Base-by-base conservation (phyloP, 2,888 invertebrate species). In the Bugula neritina region DNA sequence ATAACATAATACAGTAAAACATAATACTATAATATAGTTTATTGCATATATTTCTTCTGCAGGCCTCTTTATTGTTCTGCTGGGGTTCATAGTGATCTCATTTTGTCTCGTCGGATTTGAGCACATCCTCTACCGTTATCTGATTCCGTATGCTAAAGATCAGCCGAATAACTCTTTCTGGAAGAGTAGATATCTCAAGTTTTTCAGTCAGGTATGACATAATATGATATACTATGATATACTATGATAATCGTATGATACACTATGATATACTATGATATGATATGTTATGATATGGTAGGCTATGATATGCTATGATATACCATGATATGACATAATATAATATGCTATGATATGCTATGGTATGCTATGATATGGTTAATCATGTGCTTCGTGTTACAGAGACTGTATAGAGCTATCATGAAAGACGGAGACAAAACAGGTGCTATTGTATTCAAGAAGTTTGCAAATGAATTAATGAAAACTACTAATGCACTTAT, bases 361-460 rank as follows among this genome's bases (percentile, higher is more conserved):
- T n/a, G n/a, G n/a, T n/a, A n/a, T n/a, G n/a, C n/a, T n/a, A n/a
- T n/a, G n/a, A n/a, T n/a, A n/a, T n/a, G n/a, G n/a, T n/a, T n/a
- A n/a, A n/a, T n/a, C n/a, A n/a, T n/a, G n/a, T n/a, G n/a, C n/a
- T n/a, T n/a, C n/a, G n/a, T n/a, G n/a, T n/a, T n/a, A n/a, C 63
- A 63, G 63, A 63, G 63, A n/a, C 27, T 63, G 10, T 31, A 63
- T n/a, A 27, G 63, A 31, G 63, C 63, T 31, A 63, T 63, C 2
- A 63, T 63, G 63, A 27, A 29, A 63, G 63, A 63, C 10, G 63
- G 63, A 13, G 63, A 27, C 10, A 3, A 31, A 29, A 27, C 13
- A 31, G 63, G 63, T 17, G 34, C 29, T 13, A 13, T 31, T 63
- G 63, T 63, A 13, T 63, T 63, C 31, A 63, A 31, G n/a, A 34